Evolutionary conservation across 1,140 invertebrate genomes (phyloP).

Genomic region (Pseudomyrmex gracilis): DNA sequence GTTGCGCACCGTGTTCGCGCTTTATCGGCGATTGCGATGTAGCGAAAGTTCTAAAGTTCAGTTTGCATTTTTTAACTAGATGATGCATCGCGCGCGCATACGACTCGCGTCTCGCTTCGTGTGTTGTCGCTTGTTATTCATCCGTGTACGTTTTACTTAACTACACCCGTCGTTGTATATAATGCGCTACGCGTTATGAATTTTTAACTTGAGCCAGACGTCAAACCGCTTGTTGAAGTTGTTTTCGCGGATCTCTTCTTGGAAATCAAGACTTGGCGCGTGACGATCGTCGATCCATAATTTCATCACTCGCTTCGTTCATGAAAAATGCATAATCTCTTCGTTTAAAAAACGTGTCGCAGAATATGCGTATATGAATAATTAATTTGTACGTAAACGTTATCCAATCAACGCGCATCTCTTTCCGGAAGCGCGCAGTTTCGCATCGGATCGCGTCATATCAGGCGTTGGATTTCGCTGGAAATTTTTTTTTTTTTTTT

Average conservation of each 20-base stretch:
- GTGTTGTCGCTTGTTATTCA: not conserved
- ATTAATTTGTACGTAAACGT: not conserved
- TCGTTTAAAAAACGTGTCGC: not conserved
- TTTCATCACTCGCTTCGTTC: not conserved
- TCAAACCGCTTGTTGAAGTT: not conserved
- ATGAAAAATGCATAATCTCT: not conserved
- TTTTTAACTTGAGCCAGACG: not conserved
- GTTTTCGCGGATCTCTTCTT: not conserved
- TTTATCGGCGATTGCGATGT: not conserved
- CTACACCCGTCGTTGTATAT: not conserved
- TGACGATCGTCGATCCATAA: not conserved
- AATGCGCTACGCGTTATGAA: not conserved
- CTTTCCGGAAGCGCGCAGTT: not conserved
- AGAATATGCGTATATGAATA: not conserved
- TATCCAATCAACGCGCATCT: not conserved
- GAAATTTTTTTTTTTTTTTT: too few relatives aligned
- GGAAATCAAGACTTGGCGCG: not conserved
- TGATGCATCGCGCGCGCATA: not conserved
- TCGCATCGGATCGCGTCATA: too few relatives aligned
- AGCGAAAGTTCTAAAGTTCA: not conserved
- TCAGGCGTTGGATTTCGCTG: too few relatives aligned
- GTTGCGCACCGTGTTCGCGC: not conserved
- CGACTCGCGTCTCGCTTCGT: too few relatives aligned
- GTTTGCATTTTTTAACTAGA: not conserved
- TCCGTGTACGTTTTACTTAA: slow-evolving; percentile 1